Evolutionary conservation across 2,888 invertebrate genomes (phyloP).

Genomic region (Aphidoletes aphidimyza): DNA sequence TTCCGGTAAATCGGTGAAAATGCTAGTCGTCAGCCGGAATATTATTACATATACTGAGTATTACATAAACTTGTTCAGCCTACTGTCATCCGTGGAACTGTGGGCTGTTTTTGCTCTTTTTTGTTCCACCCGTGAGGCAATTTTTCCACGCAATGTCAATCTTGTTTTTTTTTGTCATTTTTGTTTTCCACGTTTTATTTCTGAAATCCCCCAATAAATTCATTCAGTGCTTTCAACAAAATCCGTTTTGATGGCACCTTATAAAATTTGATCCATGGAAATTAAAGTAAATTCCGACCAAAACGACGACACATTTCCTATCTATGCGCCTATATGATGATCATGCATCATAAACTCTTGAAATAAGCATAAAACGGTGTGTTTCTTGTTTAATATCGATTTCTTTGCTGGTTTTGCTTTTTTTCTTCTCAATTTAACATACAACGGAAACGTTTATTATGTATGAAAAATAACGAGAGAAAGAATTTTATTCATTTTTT

Average conservation of each 20-base stretch:
- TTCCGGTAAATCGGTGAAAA: background rate
- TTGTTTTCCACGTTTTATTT: background rate
- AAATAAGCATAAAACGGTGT: background rate
- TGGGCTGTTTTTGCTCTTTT: too few relatives aligned
- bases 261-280: background rate
- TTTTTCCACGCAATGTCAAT: too few relatives aligned
- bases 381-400: background rate
- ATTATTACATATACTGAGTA: background rate
- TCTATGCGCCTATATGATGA: background rate
- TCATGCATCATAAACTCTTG: background rate
- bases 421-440: too few relatives aligned
- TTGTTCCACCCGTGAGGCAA: too few relatives aligned
- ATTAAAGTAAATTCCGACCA: background rate
- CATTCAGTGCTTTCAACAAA: background rate
- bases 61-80: background rate
- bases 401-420: background rate
- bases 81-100: too few relatives aligned
- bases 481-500: background rate
- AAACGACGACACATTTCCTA: background rate
- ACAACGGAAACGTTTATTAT: background rate
- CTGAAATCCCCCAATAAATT: slow-evolving; percentile 1
- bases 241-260: background rate
- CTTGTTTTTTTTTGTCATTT: background rate
- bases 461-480: background rate
- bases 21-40: too few relatives aligned